These are phyloP conservation scores for Amphiprion clarkii DNA, from an alignment of 2,797 vertebrate genomes.

Conservation along the genomic window DNA sequence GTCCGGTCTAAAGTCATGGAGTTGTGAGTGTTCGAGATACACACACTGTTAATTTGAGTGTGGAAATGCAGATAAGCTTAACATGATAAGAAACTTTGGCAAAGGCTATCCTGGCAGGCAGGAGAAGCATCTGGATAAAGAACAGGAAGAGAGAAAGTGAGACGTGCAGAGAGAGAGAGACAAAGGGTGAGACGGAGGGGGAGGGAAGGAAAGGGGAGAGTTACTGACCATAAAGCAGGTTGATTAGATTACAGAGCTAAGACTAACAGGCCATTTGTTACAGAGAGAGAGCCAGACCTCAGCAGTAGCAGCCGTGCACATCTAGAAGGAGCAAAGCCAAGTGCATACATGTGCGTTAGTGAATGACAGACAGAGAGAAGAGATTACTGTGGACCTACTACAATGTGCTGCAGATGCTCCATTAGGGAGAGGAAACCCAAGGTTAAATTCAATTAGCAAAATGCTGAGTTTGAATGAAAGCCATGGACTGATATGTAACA, in stretches of 20 bases:
- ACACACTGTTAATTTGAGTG: constrained; percentile 5
- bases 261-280: constrained; percentile 78
- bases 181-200: constrained; percentile 21
- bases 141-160: constrained; percentile 33
- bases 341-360: constrained; percentile 18
- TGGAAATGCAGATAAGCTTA: constrained; percentile 20
- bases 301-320: constrained; percentile 46
- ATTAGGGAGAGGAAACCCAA: constrained; percentile 12
- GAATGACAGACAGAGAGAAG: constrained; percentile 24
- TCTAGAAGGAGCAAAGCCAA: constrained; percentile 14
- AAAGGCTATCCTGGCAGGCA: constrained; percentile 16
- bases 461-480: constrained; percentile 15
- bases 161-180: constrained; percentile 32
- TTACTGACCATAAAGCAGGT: constrained; percentile 71
- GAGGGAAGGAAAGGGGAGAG: constrained; percentile 40
- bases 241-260: constrained; percentile 83
- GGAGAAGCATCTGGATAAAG: constrained; percentile 36
- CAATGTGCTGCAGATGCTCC: constrained; percentile 9
- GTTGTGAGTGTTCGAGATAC: background rate
- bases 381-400: constrained; percentile 10
- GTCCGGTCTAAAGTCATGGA: constrained; percentile 19
- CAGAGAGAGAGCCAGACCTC: constrained; percentile 60
- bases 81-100: constrained; percentile 38
- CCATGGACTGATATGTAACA: background rate
- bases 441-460: constrained; percentile 23